These are phyloP conservation scores for Pardosa pseudoannulata DNA, from an alignment of 2,888 invertebrate species.

Conservation along the genomic window DNA sequence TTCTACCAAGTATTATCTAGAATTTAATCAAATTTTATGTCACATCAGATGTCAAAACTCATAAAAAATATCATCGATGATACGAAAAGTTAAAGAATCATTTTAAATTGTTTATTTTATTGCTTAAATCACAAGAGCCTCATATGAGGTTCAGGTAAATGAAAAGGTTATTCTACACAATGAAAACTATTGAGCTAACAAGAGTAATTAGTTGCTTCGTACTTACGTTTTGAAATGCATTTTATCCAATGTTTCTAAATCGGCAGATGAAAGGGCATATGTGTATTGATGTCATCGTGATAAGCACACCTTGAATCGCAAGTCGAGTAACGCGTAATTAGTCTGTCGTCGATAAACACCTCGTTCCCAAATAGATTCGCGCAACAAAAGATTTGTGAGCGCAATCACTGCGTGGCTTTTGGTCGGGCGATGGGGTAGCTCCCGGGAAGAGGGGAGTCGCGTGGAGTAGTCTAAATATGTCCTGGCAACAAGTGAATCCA, in stretches of 20 bases:
- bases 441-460: constrained; percentile 22
- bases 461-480: constrained; percentile 56
- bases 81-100: too few species aligned
- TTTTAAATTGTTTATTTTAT: too few species aligned
- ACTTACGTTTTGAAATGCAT: neutral
- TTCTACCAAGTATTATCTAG: too few species aligned
- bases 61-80: too few species aligned
- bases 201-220: too few species aligned
- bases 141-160: too few species aligned
- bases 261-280: neutral
- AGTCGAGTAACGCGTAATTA: neutral
- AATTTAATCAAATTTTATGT: too few species aligned
- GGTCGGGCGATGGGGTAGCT: constrained; percentile 21
- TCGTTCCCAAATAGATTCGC: neutral
- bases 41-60: too few species aligned
- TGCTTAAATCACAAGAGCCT: too few species aligned
- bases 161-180: too few species aligned
- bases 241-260: neutral
- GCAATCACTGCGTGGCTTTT: constrained; percentile 1
- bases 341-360: neutral
- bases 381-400: neutral
- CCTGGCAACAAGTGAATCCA: constrained; percentile 56
- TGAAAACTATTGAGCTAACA: too few species aligned
- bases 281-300: neutral
- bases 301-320: neutral